Evolutionary conservation across 2,888 invertebrate genomes (phyloP).

Genomic region (Aphidoletes aphidimyza): DNA sequence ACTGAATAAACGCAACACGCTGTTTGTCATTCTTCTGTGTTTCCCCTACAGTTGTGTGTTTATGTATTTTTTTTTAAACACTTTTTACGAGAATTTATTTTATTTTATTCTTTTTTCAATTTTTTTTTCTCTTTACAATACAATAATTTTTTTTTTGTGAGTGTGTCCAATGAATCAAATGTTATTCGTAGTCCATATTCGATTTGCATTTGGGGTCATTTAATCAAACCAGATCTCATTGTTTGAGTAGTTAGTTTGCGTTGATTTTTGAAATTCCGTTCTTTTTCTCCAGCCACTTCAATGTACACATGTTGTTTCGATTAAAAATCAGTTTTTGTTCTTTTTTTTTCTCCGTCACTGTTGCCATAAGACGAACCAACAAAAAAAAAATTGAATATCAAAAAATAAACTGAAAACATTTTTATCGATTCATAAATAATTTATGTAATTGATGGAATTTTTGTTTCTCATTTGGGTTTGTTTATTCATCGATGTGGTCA

Average conservation of each 20-base stretch:
- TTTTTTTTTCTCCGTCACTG: background rate
- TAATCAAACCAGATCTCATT: no score
- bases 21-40: background rate
- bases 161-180: constrained; percentile 43
- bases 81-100: constrained; percentile 43
- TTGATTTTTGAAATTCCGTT: constrained; percentile 53
- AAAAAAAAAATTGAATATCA: background rate
- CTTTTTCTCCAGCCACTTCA: constrained; percentile 23
- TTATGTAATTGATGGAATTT: constrained; percentile 50
- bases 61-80: background rate
- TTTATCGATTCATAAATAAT: constrained; percentile 48
- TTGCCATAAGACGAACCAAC: background rate
- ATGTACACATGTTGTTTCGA: background rate
- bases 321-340: background rate
- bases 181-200: constrained; percentile 53
- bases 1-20: background rate
- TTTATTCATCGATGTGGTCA: constrained; percentile 8
- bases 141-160: constrained; percentile 13
- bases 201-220: constrained; percentile 52
- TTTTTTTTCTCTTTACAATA: constrained; percentile 13
- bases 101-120: constrained; percentile 6
- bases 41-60: background rate
- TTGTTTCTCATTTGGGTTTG: no score
- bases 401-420: constrained; percentile 30
- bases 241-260: background rate